phyloP scores from a whole-genome alignment of 2,113 vertebrate species.

The Nematolebias whitei region DNA sequence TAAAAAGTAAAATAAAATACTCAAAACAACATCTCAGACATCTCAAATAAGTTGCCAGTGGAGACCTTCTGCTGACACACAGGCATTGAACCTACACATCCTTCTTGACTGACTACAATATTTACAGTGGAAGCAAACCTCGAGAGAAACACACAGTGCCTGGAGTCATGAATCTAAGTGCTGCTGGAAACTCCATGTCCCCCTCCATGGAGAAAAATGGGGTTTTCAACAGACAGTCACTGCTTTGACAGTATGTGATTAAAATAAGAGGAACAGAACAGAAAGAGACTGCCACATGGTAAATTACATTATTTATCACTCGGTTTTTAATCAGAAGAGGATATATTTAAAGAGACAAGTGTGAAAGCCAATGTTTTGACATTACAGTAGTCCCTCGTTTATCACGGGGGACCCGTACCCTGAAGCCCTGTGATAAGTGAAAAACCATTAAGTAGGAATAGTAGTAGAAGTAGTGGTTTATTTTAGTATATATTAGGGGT shows the following conservation, averaged over 20 bases:
- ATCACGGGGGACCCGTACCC: no score
- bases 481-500: no score
- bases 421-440: no score
- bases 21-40: conserved; percentile 40
- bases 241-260: conserved; percentile 64
- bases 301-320: conserved; percentile 28
- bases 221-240: conserved; percentile 51
- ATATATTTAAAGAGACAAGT: conserved; percentile 25
- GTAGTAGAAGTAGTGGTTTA: no score
- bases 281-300: conserved; percentile 33
- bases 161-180: conserved; percentile 70
- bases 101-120: conserved; percentile 67
- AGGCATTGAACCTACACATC: conserved; percentile 40
- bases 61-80: conserved; percentile 29
- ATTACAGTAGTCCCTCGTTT: no score
- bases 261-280: conserved; percentile 54
- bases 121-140: conserved; percentile 66
- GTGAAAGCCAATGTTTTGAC: neutral
- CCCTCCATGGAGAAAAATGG: neutral
- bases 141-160: conserved; percentile 47
- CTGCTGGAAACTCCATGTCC: conserved; percentile 59
- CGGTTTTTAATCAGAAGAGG: neutral
- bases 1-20: conserved; percentile 25
- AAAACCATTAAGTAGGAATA: no score
- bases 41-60: conserved; percentile 24